These are phyloP conservation scores for Cataglyphis altisquamis DNA, from an alignment of 2,888 invertebrate genomes.

Conservation along the genomic window DNA sequence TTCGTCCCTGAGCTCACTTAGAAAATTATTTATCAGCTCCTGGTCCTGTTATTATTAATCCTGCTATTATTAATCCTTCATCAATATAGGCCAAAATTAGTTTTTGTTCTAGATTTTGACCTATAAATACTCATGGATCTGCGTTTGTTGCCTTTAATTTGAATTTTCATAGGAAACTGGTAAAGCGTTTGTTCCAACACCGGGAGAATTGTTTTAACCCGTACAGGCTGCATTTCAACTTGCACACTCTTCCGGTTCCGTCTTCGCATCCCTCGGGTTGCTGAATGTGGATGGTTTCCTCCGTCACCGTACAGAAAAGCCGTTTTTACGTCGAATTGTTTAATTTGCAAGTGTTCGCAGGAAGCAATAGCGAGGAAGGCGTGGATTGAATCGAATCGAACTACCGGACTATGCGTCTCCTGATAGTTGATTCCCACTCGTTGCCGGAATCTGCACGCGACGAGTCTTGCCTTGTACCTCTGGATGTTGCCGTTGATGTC, in stretches of 20 bases:
- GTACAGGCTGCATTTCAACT: neutral
- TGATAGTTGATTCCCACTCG: neutral
- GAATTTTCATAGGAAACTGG: neutral
- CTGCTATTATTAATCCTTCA: conserved; percentile 55
- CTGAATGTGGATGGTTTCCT: neutral
- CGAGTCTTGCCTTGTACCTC: neutral
- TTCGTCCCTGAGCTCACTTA: neutral
- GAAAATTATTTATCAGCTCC: neutral
- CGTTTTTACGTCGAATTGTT: neutral
- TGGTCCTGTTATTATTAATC: conserved; percentile 48
- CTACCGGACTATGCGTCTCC: neutral
- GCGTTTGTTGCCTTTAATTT: neutral
- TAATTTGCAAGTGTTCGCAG: neutral
- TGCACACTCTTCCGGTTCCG: neutral
- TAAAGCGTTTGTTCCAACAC: neutral
- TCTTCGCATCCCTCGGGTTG: neutral
- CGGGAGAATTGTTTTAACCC: neutral
- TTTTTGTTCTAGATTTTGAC: conserved; percentile 25
- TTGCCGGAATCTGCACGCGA: neutral
- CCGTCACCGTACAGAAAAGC: neutral
- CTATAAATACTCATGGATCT: neutral
- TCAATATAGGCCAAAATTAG: conserved; percentile 59
- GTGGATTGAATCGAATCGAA: neutral
- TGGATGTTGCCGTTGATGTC: neutral
- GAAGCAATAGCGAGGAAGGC: neutral